Evolutionary conservation across 2,797 vertebrate genomes (phyloP).

Genomic region (Tolypeutes matacus): DNA sequence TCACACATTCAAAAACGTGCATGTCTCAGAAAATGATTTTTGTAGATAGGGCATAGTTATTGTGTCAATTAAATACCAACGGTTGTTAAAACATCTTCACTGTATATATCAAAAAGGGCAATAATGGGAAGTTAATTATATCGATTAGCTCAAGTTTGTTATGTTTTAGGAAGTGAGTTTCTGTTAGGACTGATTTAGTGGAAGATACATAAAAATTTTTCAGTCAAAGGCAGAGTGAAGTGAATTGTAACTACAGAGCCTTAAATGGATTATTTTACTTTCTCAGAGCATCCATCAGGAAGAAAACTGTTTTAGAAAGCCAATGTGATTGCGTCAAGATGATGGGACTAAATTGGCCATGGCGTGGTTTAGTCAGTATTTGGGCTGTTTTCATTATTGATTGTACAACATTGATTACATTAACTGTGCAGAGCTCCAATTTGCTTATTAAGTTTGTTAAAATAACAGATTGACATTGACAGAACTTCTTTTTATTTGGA

Average conservation of each 20-base stretch:
- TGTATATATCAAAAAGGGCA: not conserved
- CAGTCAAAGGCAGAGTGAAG: constrained; percentile 56
- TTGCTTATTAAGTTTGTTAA: constrained; percentile 71
- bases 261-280: constrained; percentile 70
- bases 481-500: constrained; percentile 40
- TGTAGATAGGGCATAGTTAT: not conserved
- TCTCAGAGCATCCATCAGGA: constrained; percentile 63
- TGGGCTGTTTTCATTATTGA: constrained; percentile 79
- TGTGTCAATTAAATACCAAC: not conserved
- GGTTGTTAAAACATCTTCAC: not conserved
- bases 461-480: constrained; percentile 71
- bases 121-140: not conserved
- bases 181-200: not conserved
- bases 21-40: constrained; percentile 28
- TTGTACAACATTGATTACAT: constrained; percentile 73
- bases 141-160: constrained; percentile 37
- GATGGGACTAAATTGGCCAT: constrained; percentile 74
- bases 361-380: constrained; percentile 73
- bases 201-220: constrained; percentile 44
- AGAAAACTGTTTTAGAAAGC: constrained; percentile 74
- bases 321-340: constrained; percentile 69
- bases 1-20: constrained; percentile 25
- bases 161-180: constrained; percentile 9
- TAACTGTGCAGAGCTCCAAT: constrained; percentile 70
- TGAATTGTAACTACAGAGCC: constrained; percentile 37